phyloP scores from a whole-genome alignment of 2,888 invertebrate species.

The Amblyteles armatorius region DNA sequence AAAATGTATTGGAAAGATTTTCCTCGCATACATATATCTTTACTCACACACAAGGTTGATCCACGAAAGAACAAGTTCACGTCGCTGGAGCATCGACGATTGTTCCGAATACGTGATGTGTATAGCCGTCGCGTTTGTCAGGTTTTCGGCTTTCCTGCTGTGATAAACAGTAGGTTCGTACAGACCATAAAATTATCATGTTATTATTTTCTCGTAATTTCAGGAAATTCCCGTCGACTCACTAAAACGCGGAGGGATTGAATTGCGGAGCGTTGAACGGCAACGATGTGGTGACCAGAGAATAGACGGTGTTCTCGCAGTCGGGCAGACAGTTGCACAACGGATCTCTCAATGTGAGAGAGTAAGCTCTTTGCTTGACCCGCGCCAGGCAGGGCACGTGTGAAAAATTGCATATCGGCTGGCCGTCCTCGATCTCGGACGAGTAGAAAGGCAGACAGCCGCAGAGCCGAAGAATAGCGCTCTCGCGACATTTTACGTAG shows the following conservation, averaged over 20 bases:
- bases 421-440: slow-evolving; percentile 68
- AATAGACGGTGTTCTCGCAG: slow-evolving; percentile 71
- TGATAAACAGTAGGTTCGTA: neutral
- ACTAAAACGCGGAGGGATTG: slow-evolving; percentile 73
- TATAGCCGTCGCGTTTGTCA: slow-evolving; percentile 71
- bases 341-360: slow-evolving; percentile 66
- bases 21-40: neutral
- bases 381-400: slow-evolving; percentile 78
- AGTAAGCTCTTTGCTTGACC: slow-evolving; percentile 67
- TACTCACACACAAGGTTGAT: slow-evolving; percentile 77
- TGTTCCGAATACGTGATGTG: slow-evolving; percentile 75
- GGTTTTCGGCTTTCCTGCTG: slow-evolving; percentile 68
- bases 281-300: slow-evolving; percentile 66
- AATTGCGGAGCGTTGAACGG: slow-evolving; percentile 71
- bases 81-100: slow-evolving; percentile 70
- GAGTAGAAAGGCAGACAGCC: slow-evolving; percentile 81
- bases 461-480: slow-evolving; percentile 74
- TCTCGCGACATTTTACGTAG: slow-evolving; percentile 77
- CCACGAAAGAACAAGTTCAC: slow-evolving; percentile 75
- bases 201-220: neutral
- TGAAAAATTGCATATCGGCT: slow-evolving; percentile 78
- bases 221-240: slow-evolving; percentile 51
- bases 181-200: neutral
- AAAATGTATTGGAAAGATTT: neutral
- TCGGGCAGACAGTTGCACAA: slow-evolving; percentile 74